Conservation (phyloP, 2,888 invertebrate species). For the Colletes collaris region DNA sequence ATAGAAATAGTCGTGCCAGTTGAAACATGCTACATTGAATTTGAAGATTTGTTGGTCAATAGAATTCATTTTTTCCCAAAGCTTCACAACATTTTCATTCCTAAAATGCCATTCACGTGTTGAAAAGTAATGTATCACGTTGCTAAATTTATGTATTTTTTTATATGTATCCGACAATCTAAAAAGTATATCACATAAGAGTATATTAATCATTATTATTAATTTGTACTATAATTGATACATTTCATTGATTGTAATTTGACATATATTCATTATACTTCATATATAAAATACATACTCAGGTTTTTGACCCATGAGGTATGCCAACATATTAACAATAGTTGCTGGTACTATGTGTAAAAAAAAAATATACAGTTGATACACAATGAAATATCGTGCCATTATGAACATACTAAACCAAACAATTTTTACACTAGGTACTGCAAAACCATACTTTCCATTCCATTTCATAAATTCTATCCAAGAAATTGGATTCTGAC, state of each 20-base stretch:
- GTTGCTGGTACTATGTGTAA: constrained; percentile 86
- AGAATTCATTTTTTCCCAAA: constrained; percentile 86
- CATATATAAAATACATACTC: constrained; percentile 83
- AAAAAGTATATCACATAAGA: not conserved
- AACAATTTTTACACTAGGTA: constrained; percentile 86
- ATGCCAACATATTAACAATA: constrained; percentile 84
- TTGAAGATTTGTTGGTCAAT: constrained; percentile 87
- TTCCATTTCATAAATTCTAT: constrained; percentile 85
- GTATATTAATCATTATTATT: not conserved
- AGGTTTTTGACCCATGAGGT: constrained; percentile 85
- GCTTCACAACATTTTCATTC: constrained; percentile 85
- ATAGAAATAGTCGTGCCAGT: constrained; percentile 89
- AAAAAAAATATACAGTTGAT: constrained; percentile 84
- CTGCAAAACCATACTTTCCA: constrained; percentile 84
- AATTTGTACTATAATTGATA: not conserved
- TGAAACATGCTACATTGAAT: constrained; percentile 88
- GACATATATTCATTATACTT: too few relatives aligned
- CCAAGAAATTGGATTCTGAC: constrained; percentile 93
- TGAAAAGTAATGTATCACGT: constrained; percentile 90
- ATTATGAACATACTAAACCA: constrained; percentile 87
- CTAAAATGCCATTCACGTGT: constrained; percentile 90
- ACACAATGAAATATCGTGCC: constrained; percentile 84
- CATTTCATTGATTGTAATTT: too few relatives aligned
- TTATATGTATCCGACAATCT: constrained; percentile 87
- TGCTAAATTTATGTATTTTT: constrained; percentile 89